phyloP scores from a whole-genome alignment of 1,140 invertebrate species.

The Mactra quadrangularis region DNA sequence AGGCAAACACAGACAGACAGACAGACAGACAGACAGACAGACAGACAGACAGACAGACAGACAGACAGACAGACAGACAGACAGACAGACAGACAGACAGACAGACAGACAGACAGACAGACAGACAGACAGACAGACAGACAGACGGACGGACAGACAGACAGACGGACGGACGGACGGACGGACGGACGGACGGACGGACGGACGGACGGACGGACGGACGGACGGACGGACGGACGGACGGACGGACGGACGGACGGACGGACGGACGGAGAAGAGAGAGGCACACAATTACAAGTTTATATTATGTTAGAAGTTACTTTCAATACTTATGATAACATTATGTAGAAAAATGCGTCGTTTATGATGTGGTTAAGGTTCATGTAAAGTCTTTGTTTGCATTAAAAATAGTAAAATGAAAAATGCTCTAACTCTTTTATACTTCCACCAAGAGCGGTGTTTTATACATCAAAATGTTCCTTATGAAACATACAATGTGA shows the following conservation, averaged over 20 bases:
- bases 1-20: slow-evolving; percentile 65
- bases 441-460: too few relatives aligned
- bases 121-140: slow-evolving; percentile 3
- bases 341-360: too few relatives aligned
- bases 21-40: slow-evolving; percentile 66
- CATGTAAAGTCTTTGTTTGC: too few relatives aligned
- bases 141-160: slow-evolving; percentile 14
- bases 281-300: too few relatives aligned
- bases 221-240: slow-evolving; percentile 14
- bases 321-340: too few relatives aligned
- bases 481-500: too few relatives aligned
- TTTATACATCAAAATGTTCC: too few relatives aligned
- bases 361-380: too few relatives aligned
- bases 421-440: too few relatives aligned
- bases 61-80: slow-evolving; percentile 65
- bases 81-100: slow-evolving; percentile 52
- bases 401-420: too few relatives aligned
- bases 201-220: slow-evolving; percentile 3
- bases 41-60: slow-evolving; percentile 63
- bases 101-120: too few relatives aligned
- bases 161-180: slow-evolving; percentile 7
- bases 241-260: slow-evolving; percentile 63
- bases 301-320: too few relatives aligned
- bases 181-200: slow-evolving; percentile 3
- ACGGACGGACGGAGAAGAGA: slow-evolving; percentile 62